Percentiles rank a stretch among this genome's conserved stretches.
phyloP scores from a whole-genome alignment of 2,113 vertebrate species.

The Hymenochirus boettgeri region DNA sequence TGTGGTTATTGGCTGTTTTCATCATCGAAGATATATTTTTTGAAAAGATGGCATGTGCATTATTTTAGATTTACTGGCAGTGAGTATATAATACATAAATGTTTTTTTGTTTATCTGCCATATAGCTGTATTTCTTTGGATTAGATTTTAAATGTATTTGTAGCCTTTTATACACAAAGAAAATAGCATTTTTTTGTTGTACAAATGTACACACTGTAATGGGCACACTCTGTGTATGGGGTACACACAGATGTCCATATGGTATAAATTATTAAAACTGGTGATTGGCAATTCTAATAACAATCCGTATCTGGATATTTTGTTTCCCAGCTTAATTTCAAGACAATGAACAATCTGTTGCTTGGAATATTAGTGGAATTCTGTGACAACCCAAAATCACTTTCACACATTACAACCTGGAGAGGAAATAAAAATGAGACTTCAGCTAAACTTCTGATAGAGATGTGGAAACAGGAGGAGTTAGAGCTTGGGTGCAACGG shows the following conservation, averaged over 20 bases:
- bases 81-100: no score
- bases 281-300: no score
- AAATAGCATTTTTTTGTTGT: no score
- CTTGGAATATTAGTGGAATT: slow-evolving; percentile 85
- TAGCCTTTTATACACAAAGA: no score
- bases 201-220: no score
- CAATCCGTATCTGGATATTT: no score
- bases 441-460: slow-evolving; percentile 74
- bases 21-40: slow-evolving; percentile 78
- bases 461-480: slow-evolving; percentile 86
- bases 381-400: slow-evolving; percentile 79
- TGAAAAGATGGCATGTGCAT: slow-evolving; percentile 75
- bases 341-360: slow-evolving; percentile 63
- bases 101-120: no score
- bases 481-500: slow-evolving; percentile 68
- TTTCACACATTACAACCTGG: slow-evolving; percentile 71
- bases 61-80: slow-evolving; percentile 78
- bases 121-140: no score
- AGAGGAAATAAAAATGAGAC: slow-evolving; percentile 62
- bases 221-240: no score
- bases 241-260: no score
- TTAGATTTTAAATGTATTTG: no score
- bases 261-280: no score
- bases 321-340: slow-evolving; percentile 66
- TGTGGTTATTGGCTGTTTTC: slow-evolving; percentile 80